These are phyloP conservation scores for Athene noctua DNA, from an alignment of 2,113 vertebrate genomes.

Conservation along the genomic window DNA sequence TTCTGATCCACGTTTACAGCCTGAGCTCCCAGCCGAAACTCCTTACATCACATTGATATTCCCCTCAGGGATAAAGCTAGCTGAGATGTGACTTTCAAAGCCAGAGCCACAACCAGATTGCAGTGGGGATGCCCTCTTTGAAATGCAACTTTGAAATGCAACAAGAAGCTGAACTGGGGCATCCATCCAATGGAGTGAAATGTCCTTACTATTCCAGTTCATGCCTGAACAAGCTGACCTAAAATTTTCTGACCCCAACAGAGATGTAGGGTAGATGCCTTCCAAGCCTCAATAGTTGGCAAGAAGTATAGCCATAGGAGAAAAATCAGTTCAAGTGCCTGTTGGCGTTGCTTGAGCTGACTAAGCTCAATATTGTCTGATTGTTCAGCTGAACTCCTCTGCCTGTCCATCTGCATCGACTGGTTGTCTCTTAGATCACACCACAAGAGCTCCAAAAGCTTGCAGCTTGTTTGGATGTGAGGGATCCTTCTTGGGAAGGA, in stretches of 20 bases:
- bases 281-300: not conserved
- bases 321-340: not conserved
- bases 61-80: not conserved
- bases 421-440: not conserved
- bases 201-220: not conserved
- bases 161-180: not conserved
- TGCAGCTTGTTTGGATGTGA: not conserved
- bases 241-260: constrained; percentile 9
- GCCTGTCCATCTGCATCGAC: not conserved
- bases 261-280: not conserved
- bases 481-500: not conserved
- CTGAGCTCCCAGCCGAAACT: not conserved
- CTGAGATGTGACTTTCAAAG: not conserved
- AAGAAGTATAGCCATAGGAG: not conserved
- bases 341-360: not conserved
- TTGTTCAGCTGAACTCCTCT: not conserved
- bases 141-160: not conserved
- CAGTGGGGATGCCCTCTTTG: not conserved
- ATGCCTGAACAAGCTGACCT: not conserved
- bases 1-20: not conserved
- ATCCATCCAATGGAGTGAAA: not conserved
- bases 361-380: not conserved
- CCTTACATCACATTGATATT: not conserved
- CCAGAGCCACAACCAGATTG: not conserved
- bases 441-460: not conserved